Evolutionary conservation across 2,113 vertebrate genomes (phyloP), one percentile per base, ranked within the genome.

Genomic region (Copsychus sechellarum): DNA sequence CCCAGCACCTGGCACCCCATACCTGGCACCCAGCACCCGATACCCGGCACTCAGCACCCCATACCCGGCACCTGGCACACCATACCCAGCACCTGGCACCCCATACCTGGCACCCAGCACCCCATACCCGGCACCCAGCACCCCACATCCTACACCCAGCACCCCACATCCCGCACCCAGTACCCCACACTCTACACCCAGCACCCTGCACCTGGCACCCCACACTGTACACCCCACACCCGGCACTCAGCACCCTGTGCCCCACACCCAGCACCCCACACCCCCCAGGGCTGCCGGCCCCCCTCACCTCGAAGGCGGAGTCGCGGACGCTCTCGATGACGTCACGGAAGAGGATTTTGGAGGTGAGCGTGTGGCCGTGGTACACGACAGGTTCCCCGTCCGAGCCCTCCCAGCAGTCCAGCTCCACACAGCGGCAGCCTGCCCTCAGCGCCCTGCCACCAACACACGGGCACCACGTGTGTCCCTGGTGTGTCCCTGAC

Each of bases 321-420:
- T 99, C 99, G 0, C 88, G 95, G 84, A 99, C 99, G 71, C 98
- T 98, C 97, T 98, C 98, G 26, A 99, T 98, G 74, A 99, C 99
- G 0, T 99, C 99, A 2, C 98, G 98, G 93, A 99, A 99, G 70
- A 98, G 98, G 96, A 99, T 98, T 96, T 99, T 99, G 87, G 99
- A 99, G 96, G 99, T 99, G 67, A 99, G 97, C 0, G 99, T 99
- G 98, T 99, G 99, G 71, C 99, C 99, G 0, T 99, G 99, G 97
- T 98, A 99, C 88, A 99, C 98, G 14, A 99, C 20, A 0, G 99
- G 99, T 26, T 99, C 99, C 18, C 99, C 99, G 2, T 98, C 98
- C 0, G 99, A 97, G 20, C 99, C 99, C 50, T 99, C 99, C 99
- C 99, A 99, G 96, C 99, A 99, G 97, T 99, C 99, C 88, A 99